A percentile compares a stretch with the other conserved stretches of the same genome.
These are phyloP conservation scores for Nemopilema nomurai DNA, from an alignment of 30 jellyfish, hydroid and myxozoan genomes.

Conservation along the genomic window DNA sequence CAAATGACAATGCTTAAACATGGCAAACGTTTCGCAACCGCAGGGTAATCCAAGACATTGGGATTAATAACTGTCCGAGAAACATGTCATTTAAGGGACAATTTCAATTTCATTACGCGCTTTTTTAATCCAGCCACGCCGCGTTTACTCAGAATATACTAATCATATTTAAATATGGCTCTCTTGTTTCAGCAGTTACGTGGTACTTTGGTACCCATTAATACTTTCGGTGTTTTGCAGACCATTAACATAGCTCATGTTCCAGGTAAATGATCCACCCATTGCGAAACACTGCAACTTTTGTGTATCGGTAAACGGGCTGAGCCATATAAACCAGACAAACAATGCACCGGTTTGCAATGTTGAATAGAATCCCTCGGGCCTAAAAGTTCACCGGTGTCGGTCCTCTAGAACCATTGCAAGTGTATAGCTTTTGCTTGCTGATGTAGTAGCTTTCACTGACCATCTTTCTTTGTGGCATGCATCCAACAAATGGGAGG, in stretches of 20 bases:
- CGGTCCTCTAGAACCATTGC: conserved; percentile 45
- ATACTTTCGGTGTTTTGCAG: background rate
- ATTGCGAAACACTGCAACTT: background rate
- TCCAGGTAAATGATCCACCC: background rate
- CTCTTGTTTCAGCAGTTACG: background rate
- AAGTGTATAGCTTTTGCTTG: conserved; percentile 64
- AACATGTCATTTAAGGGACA: background rate
- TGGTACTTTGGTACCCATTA: background rate
- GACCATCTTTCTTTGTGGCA: conserved; percentile 28
- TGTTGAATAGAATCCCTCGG: too few species aligned
- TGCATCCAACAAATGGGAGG: conserved; percentile 48
- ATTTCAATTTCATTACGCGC: background rate
- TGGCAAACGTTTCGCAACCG: background rate
- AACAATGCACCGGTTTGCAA: too few species aligned
- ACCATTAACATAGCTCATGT: background rate
- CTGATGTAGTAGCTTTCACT: conserved; percentile 38
- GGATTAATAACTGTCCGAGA: background rate
- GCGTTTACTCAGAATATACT: background rate
- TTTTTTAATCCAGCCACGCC: background rate
- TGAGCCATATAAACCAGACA: too few species aligned
- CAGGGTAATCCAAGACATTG: background rate
- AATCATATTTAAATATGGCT: background rate
- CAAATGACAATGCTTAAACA: too few species aligned
- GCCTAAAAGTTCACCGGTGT: conserved; percentile 47
- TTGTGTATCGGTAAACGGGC: background rate